These are phyloP conservation scores for Macroteleia sp. DNA, from an alignment of 2,888 invertebrate species.

Conservation along the genomic window DNA sequence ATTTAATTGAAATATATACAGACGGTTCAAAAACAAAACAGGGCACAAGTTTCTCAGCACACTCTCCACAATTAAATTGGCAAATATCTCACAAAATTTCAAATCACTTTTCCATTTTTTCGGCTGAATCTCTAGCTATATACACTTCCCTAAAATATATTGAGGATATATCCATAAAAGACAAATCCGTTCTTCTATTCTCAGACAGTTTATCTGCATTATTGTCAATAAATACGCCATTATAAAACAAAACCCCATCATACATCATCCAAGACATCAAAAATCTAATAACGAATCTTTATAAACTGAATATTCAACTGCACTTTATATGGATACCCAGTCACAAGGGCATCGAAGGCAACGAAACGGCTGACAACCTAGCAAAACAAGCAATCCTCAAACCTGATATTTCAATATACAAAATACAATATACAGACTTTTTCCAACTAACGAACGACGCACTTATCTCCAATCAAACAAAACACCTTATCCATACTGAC, in stretches of 20 bases:
- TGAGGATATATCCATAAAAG: background rate
- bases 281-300: background rate
- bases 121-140: slow-evolving; percentile 9
- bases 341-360: background rate
- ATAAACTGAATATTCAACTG: background rate
- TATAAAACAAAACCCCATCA: too few relatives aligned
- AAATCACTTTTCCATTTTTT: slow-evolving; percentile 1
- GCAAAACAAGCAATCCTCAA: too few relatives aligned
- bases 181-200: background rate
- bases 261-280: background rate
- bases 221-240: too few relatives aligned
- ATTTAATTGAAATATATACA: background rate
- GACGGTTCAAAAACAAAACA: background rate
- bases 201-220: background rate
- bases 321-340: slow-evolving; percentile 2
- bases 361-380: background rate
- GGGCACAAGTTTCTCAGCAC: background rate
- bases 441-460: too few relatives aligned
- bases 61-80: background rate
- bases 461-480: too few relatives aligned
- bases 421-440: too few relatives aligned
- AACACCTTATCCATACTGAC: too few relatives aligned
- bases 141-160: background rate
- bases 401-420: too few relatives aligned
- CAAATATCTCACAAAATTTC: background rate